Percentiles rank a stretch among this genome's conserved stretches.
Evolutionary conservation across 2,888 invertebrate genomes (phyloP).

Genomic region (Phortica okadai): DNA sequence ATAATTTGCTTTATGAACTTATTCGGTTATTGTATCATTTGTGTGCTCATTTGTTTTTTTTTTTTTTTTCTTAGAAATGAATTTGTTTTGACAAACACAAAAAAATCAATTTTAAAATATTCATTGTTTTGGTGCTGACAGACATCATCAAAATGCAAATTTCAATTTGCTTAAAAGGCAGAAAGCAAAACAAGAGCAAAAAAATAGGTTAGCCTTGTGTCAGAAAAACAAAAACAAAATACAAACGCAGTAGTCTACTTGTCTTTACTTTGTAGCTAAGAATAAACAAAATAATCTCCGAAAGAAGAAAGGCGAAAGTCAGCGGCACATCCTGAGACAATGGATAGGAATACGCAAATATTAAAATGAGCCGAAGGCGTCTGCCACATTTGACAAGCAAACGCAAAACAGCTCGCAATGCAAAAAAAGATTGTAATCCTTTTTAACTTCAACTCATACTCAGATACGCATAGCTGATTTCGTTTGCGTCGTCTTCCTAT

Average conservation of each 20-base stretch:
- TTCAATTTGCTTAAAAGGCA: conserved; percentile 61
- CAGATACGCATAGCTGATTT: conserved; percentile 42
- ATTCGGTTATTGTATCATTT: too few relatives aligned
- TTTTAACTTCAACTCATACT: conserved; percentile 67
- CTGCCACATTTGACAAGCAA: conserved; percentile 37
- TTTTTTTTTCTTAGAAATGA: too few relatives aligned
- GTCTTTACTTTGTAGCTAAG: background rate
- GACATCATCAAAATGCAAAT: conserved; percentile 69
- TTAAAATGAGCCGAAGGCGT: conserved; percentile 38
- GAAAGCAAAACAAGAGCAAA: conserved; percentile 32
- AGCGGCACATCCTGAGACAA: conserved; percentile 40
- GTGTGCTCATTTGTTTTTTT: too few relatives aligned
- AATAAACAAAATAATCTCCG: conserved; percentile 53
- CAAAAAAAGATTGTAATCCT: conserved; percentile 60
- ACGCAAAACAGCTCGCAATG: conserved; percentile 1
- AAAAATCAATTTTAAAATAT: too few relatives aligned
- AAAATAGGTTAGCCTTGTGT: conserved; percentile 4
- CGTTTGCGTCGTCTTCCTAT: conserved; percentile 22
- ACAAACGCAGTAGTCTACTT: too few relatives aligned
- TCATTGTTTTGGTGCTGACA: conserved; percentile 24
- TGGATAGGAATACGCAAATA: conserved; percentile 56
- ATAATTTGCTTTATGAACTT: too few relatives aligned
- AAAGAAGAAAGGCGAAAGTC: conserved; percentile 27
- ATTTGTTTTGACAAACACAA: too few relatives aligned
- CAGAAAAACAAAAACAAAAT: conserved; percentile 2